Percentiles rank a stretch among this genome's conserved stretches.
Evolutionary conservation across 2,888 invertebrate species (phyloP).

Genomic region (Eudasyphora cyanicolor): DNA sequence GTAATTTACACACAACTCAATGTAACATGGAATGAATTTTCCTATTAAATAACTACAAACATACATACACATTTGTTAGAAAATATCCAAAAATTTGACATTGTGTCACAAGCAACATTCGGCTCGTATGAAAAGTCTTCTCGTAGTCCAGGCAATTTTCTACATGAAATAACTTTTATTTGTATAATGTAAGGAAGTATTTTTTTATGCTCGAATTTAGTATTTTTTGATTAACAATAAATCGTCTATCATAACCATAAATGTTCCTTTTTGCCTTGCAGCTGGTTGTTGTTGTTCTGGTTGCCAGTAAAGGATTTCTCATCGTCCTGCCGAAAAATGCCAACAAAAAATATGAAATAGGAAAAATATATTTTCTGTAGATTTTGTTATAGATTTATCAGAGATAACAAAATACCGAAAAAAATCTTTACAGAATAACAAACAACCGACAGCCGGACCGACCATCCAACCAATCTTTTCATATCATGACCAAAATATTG

Average conservation of each 20-base stretch:
- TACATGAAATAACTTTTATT: constrained; percentile 49
- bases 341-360: constrained; percentile 35
- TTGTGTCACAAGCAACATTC: background rate
- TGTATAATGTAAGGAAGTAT: constrained; percentile 21
- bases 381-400: constrained; percentile 50
- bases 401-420: constrained; percentile 48
- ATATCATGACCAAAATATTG: constrained; percentile 53
- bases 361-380: constrained; percentile 13
- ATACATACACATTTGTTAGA: background rate
- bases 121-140: constrained; percentile 35
- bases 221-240: constrained; percentile 75
- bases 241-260: constrained; percentile 69
- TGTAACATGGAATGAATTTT: background rate
- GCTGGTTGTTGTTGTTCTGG: background rate
- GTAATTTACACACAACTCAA: background rate
- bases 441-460: constrained; percentile 1
- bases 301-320: constrained; percentile 31
- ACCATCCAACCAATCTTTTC: constrained; percentile 37
- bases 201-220: constrained; percentile 49
- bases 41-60: background rate
- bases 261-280: constrained; percentile 46
- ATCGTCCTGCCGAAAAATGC: constrained; percentile 27
- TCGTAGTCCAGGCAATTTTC: constrained; percentile 36
- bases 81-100: background rate
- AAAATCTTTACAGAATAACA: constrained; percentile 51